Evolutionary conservation across 2,113 vertebrate genomes (phyloP), one percentile per base, ranked within the genome.

Genomic region (Miniopterus natalensis): DNA sequence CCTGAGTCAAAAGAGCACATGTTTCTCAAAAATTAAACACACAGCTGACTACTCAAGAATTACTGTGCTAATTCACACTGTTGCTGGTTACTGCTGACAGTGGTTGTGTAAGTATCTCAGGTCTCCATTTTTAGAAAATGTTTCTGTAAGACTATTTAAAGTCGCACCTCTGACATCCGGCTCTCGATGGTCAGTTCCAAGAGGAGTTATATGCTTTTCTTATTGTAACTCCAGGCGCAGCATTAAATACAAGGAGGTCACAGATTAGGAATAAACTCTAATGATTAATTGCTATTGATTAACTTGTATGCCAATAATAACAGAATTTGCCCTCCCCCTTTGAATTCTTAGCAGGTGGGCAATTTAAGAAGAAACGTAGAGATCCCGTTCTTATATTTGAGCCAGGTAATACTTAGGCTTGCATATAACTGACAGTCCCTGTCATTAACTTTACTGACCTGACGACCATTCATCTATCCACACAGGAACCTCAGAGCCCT

Each of bases 221-320:
- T 75, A 57, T 77, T 78, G 78, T n/a, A 79, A 53, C 47, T 66
- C 51, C 5, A 95, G 36, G 47, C 42, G 71, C 0, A 86, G n/a
- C 40, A 68, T 61, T 55, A 73, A 45, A 40, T 45, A 53, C 8
- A 94, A 51, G 42, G 17, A 96, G 47, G 18, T 81, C 68, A 78
- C 17, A 61, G 79, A 84, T 71, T 55, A 86, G 6, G 36, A 68
- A 55, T 89, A 51, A 93, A 79, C 42, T 74, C 27, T 25, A n/a
- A 71, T 65, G 47, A 89, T n/a, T 75, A 88, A 92, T 71, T 65
- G 21, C 13, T 84, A 49, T 4, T 74, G 49, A 85, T 91, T 94
- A 75, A 87, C 87, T 92, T 96, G 77, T 94, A 92, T 90, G 77
- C 36, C 70, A 92, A 90, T 55, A 65, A 87, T 61, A 66, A 49